These are phyloP conservation scores for Pardosa pseudoannulata DNA, from an alignment of 2,888 invertebrate species.

Conservation along the genomic window DNA sequence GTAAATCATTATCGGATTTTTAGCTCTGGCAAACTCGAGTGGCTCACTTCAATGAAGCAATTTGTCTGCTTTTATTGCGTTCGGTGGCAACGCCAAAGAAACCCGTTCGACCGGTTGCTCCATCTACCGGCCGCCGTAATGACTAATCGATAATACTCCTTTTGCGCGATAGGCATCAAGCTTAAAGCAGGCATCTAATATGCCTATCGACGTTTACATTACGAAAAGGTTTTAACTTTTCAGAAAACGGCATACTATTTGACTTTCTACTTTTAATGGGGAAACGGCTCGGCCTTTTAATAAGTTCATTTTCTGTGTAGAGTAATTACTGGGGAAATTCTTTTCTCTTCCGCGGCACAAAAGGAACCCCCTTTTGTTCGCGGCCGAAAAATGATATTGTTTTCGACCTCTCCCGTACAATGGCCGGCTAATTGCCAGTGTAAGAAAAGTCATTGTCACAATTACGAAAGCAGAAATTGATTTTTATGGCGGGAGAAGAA, in stretches of 20 bases:
- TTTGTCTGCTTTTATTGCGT: slow-evolving; percentile 65
- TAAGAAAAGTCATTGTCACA: slow-evolving; percentile 68
- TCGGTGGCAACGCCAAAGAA: slow-evolving; percentile 53
- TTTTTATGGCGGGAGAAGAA: slow-evolving; percentile 57
- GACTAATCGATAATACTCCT: slow-evolving; percentile 63
- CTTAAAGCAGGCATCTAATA: slow-evolving; percentile 59
- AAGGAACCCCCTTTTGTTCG: slow-evolving; percentile 43
- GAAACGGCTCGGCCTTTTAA: slow-evolving; percentile 63
- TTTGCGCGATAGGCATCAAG: slow-evolving; percentile 51
- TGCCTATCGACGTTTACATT: slow-evolving; percentile 67
- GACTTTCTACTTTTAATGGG: slow-evolving; percentile 68
- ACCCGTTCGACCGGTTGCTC: slow-evolving; percentile 52
- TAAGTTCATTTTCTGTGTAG: slow-evolving; percentile 62
- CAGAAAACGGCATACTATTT: slow-evolving; percentile 55
- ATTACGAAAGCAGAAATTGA: slow-evolving; percentile 62
- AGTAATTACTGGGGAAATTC: slow-evolving; percentile 64
- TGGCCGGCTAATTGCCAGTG: slow-evolving; percentile 63
- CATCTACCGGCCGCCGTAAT: slow-evolving; percentile 61
- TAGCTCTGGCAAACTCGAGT: slow-evolving; percentile 40
- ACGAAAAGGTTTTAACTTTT: slow-evolving; percentile 65
- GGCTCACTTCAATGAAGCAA: slow-evolving; percentile 62
- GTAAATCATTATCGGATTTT: slow-evolving; percentile 71
- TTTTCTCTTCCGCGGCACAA: slow-evolving; percentile 41
- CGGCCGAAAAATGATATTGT: slow-evolving; percentile 70
- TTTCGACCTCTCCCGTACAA: slow-evolving; percentile 55